Conservation (phyloP, 2,113 vertebrate genomes). For the Ciconia boyciana region DNA sequence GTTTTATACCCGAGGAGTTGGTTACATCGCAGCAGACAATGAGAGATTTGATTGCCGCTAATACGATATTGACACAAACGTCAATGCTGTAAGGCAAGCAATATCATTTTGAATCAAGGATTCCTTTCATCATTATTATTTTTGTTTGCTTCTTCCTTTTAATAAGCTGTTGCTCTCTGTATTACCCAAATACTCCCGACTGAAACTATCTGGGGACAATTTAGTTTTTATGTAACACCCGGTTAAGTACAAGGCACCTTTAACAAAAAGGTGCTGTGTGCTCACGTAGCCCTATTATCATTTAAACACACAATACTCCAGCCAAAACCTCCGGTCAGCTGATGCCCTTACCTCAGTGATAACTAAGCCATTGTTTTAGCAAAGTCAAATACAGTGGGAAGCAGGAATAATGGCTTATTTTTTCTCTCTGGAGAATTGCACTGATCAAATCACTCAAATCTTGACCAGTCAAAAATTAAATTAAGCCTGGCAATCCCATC, state of each 20-base stretch:
- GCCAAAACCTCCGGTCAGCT: not conserved
- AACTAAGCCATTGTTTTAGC: not conserved
- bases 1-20: not conserved
- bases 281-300: not conserved
- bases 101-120: not conserved
- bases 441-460: not conserved
- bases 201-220: not conserved
- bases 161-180: not conserved
- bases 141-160: not conserved
- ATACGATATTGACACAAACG: conserved; percentile 9
- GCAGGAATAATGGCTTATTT: not conserved
- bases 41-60: conserved; percentile 23
- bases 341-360: not conserved
- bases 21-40: conserved; percentile 36
- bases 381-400: not conserved
- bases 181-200: not conserved
- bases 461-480: not conserved
- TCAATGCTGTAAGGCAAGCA: not conserved
- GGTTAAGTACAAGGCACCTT: not conserved
- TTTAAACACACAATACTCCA: not conserved
- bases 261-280: not conserved
- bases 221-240: not conserved
- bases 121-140: conserved; percentile 1
- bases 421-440: not conserved
- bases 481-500: not conserved